These are phyloP conservation scores for Aleiodes alternator DNA, from an alignment of 2,888 invertebrate genomes.

Conservation along the genomic window DNA sequence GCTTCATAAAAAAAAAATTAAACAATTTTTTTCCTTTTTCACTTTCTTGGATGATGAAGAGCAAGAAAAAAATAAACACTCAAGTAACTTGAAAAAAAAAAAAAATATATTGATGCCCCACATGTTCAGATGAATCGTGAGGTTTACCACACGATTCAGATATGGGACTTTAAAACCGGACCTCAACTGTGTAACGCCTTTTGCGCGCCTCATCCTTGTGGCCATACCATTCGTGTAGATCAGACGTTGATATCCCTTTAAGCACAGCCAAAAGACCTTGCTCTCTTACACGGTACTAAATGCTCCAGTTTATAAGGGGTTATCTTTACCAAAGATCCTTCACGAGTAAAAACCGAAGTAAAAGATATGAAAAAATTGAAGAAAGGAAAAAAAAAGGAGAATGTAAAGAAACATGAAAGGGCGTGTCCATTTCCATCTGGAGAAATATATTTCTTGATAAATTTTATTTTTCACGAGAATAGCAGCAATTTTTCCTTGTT, in stretches of 20 bases:
- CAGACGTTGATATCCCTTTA: constrained; percentile 52
- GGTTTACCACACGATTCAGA: constrained; percentile 62
- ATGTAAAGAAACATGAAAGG: constrained; percentile 36
- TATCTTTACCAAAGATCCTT: constrained; percentile 65
- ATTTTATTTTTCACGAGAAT: too few relatives aligned
- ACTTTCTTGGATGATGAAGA: not conserved
- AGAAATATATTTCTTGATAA: constrained; percentile 15
- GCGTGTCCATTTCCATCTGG: constrained; percentile 32
- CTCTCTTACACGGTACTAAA: constrained; percentile 70
- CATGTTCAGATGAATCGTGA: constrained; percentile 35
- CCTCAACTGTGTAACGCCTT: constrained; percentile 62
- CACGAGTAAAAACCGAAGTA: constrained; percentile 6
- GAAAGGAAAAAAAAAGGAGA: constrained; percentile 44
- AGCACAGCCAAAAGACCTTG: constrained; percentile 47
- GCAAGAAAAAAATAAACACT: not conserved
- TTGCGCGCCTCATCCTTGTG: constrained; percentile 45
- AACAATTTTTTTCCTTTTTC: not conserved
- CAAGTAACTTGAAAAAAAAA: too few relatives aligned
- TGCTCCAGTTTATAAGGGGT: constrained; percentile 73
- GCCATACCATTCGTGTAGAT: constrained; percentile 49
- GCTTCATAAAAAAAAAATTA: not conserved
- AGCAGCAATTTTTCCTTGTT: too few relatives aligned
- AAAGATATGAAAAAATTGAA: not conserved
- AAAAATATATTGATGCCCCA: not conserved
- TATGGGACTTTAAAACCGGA: constrained; percentile 71